phyloP scores from a whole-genome alignment of 2,888 invertebrate genomes.

The Drosophila percnosoma region DNA sequence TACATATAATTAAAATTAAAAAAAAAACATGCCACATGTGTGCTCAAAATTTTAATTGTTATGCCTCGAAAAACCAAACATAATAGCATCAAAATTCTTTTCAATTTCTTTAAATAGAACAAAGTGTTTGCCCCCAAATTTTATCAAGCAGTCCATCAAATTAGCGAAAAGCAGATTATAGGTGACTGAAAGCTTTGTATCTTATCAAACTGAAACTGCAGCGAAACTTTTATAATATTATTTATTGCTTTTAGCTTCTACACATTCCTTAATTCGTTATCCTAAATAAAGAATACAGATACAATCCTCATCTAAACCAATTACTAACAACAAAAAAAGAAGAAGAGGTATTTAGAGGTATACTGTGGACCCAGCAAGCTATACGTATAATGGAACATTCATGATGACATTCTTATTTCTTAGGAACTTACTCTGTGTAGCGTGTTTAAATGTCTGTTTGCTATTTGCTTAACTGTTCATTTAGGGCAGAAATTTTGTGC shows the following conservation, averaged over 20 bases:
- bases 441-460: constrained; percentile 60
- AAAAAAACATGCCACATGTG: constrained; percentile 30
- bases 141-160: constrained; percentile 24
- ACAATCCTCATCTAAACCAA: neutral
- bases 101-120: neutral
- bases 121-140: neutral
- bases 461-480: constrained; percentile 64
- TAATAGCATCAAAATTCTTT: neutral
- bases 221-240: neutral
- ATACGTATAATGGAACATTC: constrained; percentile 35
- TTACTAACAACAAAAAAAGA: neutral
- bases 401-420: constrained; percentile 72
- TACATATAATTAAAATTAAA: neutral
- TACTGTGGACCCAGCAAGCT: constrained; percentile 11
- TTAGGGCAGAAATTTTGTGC: constrained; percentile 51
- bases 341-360: neutral
- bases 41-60: constrained; percentile 24
- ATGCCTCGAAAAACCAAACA: constrained; percentile 9
- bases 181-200: constrained; percentile 10
- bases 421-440: constrained; percentile 39
- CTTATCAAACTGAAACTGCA: constrained; percentile 21
- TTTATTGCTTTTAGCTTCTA: neutral
- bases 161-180: constrained; percentile 11
- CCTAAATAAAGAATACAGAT: neutral
- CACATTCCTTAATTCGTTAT: neutral